phyloP scores from a whole-genome alignment of 2,113 vertebrate species.

The Otis tarda region DNA sequence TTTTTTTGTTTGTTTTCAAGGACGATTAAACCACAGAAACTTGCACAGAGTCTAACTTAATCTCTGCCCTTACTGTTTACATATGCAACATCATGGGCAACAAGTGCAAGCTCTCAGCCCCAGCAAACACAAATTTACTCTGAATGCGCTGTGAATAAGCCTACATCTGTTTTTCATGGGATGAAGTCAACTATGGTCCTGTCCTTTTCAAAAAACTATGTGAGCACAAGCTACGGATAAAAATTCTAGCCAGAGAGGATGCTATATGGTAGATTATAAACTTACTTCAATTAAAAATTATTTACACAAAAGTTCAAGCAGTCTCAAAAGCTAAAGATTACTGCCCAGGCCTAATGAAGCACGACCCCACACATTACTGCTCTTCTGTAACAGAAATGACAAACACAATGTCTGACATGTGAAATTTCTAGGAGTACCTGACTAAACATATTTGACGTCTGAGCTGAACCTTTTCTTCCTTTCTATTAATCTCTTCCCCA shows the following conservation, averaged over 20 bases:
- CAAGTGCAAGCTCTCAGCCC: neutral
- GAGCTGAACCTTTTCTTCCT: neutral
- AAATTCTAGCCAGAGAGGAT: neutral
- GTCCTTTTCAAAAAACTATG: neutral
- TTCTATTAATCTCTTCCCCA: neutral
- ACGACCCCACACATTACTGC: neutral
- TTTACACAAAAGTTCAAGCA: neutral
- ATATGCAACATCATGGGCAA: neutral
- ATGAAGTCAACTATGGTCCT: neutral
- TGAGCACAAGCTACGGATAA: neutral
- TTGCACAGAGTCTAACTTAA: neutral
- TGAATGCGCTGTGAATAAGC: neutral
- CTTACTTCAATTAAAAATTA: neutral
- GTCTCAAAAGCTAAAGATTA: neutral
- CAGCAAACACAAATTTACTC: neutral
- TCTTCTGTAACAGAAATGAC: neutral
- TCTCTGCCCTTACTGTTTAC: neutral
- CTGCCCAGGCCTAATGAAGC: neutral
- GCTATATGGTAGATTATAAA: neutral
- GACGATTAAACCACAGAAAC: neutral
- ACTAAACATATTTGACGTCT: neutral
- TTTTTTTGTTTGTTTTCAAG: neutral
- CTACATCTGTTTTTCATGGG: neutral
- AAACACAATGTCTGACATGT: neutral
- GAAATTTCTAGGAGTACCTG: neutral